Base-by-base conservation (phyloP, 2,797 vertebrate species). In the Craterocephalus amniculus region DNA sequence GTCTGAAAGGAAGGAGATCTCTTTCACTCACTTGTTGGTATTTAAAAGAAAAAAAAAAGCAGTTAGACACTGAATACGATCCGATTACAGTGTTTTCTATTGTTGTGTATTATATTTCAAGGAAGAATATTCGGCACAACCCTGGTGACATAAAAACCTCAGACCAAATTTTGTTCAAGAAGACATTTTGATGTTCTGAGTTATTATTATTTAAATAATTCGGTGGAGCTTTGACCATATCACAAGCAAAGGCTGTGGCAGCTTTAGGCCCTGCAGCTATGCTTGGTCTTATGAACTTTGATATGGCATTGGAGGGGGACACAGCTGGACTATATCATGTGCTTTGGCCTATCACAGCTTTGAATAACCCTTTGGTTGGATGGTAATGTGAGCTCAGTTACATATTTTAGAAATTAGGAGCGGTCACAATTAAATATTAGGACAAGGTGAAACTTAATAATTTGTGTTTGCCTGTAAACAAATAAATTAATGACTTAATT, bases 311-410 rank as follows among this genome's bases (percentile, higher is more conserved):
- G 35, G 51, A 34, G n/a, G 38, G 27, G 52, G 6, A 24, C 58
- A 35, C 29, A 59, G 31, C 20, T 58, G 26, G 26, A 38, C 31
- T 77, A 31, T 65, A 32, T 68, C 1, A 29, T 14, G 18, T 45
- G 24, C 27, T 54, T 32, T 36, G 12, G 38, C 48, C 40, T 29
- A 57, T 54, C 26, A 24, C 36, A 54, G 40, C 20, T 24, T 62
- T 63, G 18, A 70, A 43, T 32, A 35, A 75, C 32, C 26, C 43
- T 54, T 7, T n/a, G 29, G 4, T 20, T 51, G 48, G 48, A 32
- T 67, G 24, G 24, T 32, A 70, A 70, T 67, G 10, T 54, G 10
- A 72, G 20, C 18, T 58, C n/a, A 29, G 29, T 24, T 61, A 26
- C 13, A 29, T 2, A 58, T 57, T 64, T 55, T 22, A 73, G 18